These are phyloP conservation scores for Stratiolaelaps scimitus DNA, from an alignment of 1,140 invertebrate genomes.

Conservation along the genomic window DNA sequence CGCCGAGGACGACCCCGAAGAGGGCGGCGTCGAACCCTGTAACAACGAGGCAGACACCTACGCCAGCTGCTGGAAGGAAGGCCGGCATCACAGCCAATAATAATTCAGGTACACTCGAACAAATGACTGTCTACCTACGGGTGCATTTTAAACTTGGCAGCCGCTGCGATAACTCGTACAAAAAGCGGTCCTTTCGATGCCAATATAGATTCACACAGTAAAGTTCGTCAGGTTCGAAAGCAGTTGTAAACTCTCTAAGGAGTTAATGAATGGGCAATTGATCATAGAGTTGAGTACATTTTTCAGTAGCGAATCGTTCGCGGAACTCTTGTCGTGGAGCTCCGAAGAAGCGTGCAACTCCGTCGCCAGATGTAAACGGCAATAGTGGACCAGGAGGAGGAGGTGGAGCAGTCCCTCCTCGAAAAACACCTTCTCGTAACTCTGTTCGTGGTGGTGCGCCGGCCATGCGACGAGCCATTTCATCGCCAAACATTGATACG, in stretches of 20 bases:
- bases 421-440: neutral
- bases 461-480: neutral
- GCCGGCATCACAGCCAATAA: slow-evolving; percentile 3
- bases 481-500: slow-evolving; percentile 8
- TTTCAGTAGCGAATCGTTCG: neutral
- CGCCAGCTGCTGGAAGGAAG: neutral
- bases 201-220: too few species aligned
- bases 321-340: neutral
- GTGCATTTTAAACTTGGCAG: too few species aligned
- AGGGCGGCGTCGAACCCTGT: too few species aligned
- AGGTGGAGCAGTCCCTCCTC: neutral
- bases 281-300: too few species aligned
- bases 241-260: too few species aligned
- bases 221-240: too few species aligned
- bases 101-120: neutral
- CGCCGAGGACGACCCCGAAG: too few species aligned
- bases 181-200: too few species aligned
- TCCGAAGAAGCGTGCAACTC: neutral
- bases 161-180: too few species aligned
- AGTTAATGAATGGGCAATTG: too few species aligned
- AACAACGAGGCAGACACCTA: too few species aligned
- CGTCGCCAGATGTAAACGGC: slow-evolving; percentile 14
- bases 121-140: too few species aligned
- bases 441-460: neutral
- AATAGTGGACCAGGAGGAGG: neutral